Percentiles rank a stretch among this genome's conserved stretches.
phyloP scores from a whole-genome alignment of 2,113 vertebrate genomes.

The Malurus alboscapulatus region DNA sequence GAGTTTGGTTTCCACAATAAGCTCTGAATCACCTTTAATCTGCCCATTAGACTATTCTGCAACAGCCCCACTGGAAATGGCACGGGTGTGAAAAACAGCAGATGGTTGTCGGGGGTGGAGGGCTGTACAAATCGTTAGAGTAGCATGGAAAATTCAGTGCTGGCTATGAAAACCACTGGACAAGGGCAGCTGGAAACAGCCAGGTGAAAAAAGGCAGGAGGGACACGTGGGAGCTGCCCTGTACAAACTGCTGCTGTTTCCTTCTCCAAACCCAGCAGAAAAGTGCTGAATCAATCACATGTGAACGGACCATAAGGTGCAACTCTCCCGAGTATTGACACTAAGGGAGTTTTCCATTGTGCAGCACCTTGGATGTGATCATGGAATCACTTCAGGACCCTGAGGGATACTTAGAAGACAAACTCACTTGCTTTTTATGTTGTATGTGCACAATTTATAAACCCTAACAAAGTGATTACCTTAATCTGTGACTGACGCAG shows the following conservation, averaged over 20 bases:
- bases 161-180: not conserved
- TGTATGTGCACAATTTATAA: not conserved
- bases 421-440: not conserved
- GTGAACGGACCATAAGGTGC: not conserved
- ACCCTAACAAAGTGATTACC: not conserved
- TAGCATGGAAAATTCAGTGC: conserved; percentile 38
- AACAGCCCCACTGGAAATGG: not conserved
- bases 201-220: not conserved
- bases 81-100: conserved; percentile 46
- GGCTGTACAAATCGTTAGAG: not conserved
- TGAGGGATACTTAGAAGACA: not conserved
- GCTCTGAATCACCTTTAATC: not conserved
- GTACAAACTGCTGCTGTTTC: not conserved
- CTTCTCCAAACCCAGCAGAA: not conserved
- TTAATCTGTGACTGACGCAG: not conserved
- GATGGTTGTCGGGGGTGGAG: conserved; percentile 30
- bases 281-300: not conserved
- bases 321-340: fast-evolving
- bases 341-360: not conserved
- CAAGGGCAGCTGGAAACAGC: conserved; percentile 39
- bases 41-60: not conserved
- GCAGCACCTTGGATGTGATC: not conserved
- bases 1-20: not conserved
- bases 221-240: not conserved
- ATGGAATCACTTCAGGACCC: not conserved